Percentiles rank a stretch among this genome's conserved stretches.
Evolutionary conservation across 2,797 vertebrate genomes (phyloP).

Genomic region (Ptychobarbus kaznakovi): DNA sequence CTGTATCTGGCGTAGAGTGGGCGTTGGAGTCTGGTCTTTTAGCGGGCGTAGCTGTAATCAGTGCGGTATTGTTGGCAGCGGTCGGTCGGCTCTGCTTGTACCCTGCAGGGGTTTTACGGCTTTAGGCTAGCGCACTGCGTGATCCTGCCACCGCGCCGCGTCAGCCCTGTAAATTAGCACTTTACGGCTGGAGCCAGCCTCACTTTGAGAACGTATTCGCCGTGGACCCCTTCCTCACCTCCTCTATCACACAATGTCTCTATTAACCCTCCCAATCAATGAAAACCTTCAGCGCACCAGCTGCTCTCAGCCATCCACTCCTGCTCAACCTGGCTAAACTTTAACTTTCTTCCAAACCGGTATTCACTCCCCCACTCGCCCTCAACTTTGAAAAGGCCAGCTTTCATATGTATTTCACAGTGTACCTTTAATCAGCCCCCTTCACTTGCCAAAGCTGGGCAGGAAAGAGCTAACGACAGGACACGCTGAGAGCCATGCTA

Average conservation of each 20-base stretch:
- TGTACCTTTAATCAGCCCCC: slow-evolving; percentile 38
- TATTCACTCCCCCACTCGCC: slow-evolving; percentile 28
- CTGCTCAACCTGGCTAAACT: slow-evolving; percentile 39
- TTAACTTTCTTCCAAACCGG: slow-evolving; percentile 27
- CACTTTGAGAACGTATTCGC: neutral
- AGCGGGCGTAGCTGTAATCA: slow-evolving; percentile 79
- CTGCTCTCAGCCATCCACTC: slow-evolving; percentile 1
- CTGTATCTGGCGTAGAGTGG: slow-evolving; percentile 51
- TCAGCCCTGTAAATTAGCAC: slow-evolving; percentile 48
- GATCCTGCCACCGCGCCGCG: slow-evolving; percentile 7
- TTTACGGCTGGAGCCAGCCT: slow-evolving; percentile 30
- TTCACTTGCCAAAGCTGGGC: neutral
- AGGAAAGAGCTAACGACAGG: slow-evolving; percentile 3
- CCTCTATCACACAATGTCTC: slow-evolving; percentile 44
- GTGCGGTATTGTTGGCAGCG: slow-evolving; percentile 77
- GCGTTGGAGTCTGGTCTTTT: slow-evolving; percentile 56
- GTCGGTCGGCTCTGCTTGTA: slow-evolving; percentile 68
- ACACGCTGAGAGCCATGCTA: neutral
- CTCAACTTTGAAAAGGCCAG: slow-evolving; percentile 16
- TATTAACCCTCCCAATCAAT: slow-evolving; percentile 53
- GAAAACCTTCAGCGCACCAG: neutral
- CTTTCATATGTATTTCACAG: neutral
- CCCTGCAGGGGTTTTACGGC: slow-evolving; percentile 50
- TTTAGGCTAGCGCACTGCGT: slow-evolving; percentile 64
- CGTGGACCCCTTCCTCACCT: slow-evolving; percentile 32